Evolutionary conservation across 2,888 invertebrate species (phyloP), one percentile per base, ranked within the genome.

Genomic region (Himalopsyche anomala): DNA sequence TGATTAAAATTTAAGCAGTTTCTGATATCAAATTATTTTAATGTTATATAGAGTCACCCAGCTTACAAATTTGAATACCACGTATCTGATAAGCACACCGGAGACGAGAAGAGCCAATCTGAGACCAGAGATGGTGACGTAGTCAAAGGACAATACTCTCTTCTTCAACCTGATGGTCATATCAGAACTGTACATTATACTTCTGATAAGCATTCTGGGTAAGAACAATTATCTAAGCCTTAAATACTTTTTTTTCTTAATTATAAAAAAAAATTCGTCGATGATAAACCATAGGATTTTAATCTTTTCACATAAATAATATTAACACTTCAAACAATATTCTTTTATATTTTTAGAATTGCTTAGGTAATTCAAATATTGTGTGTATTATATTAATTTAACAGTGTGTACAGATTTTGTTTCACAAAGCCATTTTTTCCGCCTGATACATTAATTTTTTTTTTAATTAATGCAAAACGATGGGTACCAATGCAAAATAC

Each of bases 181-280:
- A 82, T 88, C 80, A 88, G 88, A 74, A 88, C 88, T 54, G 88
- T 88, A 5, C 87, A 87, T 85, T 88, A 88, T 85, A 88, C 88
- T 36, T 87, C 88, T 42, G 88, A 88, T 84, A 87, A 88, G 80
- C 88, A 88, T 84, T 86, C 83, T 86, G 88, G 88, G 88, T 88
- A 86, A 85, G 69, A 15, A 51, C 17, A 45, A 4, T 15, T 51
- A 8, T 15, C 51, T 51, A 0, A 15, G 15, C 4, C 4, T 51
- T 51, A 0, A 51, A 0, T 1, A 4, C 2, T 11, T 51, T 12
- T 3, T 11, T 11, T 11, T 42, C 28, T n/a, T 28, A 28, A 2
- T 28, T 28, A 28, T 28, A 28, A 2, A 28, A 28, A 28, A 28
- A 28, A n/a, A n/a, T n/a, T n/a, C 28, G 28, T 28, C 28, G 28